Evolutionary conservation across 2,888 invertebrate species (phyloP), one percentile per base, ranked within the genome.

Genomic region (Nycteola revayana): DNA sequence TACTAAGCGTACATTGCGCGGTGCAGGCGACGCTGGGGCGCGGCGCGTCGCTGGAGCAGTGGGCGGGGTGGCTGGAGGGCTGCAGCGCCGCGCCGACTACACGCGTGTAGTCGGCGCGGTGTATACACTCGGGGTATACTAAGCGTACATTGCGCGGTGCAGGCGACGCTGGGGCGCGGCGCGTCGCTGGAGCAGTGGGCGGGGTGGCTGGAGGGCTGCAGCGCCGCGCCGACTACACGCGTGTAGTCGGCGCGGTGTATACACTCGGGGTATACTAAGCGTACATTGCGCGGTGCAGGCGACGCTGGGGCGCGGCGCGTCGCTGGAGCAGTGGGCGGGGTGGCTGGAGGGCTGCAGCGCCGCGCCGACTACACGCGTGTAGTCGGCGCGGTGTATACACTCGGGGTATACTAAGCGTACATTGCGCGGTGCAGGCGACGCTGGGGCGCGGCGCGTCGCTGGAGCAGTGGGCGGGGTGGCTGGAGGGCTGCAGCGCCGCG

Each of bases 321-420:
- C 96, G 1, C 89, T 99, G 56, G 98, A 98, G 78, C 96, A 98
- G 76, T 99, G 99, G 99, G 98, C 98, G 11, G 92, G 93, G 31
- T 99, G 99, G 99, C 90, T 99, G 61, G 98, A 98, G 75, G 92
- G 94, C 35, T 98, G 98, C 49, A 55, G 96, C 97, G 17, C 91
- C 99, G 37, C 59, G 90, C 94, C 2, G 94, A 93, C 60, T 96
- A 95, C 85, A 93, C 95, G 9, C 94, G 71, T 94, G 95, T 31
- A 97, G 70, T 24, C 60, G 79, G 1, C 96, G 98, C 71, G 28
- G 99, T 99, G 85, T 91, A 99, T 50, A 99, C 99, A 25, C 90
- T 99, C 48, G 64, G 81, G n/a, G 79, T 79, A 31, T 22, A 18
- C 18, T 18, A 18, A 18, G 18, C 18, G 18, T 18, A 6, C 18